Conservation (phyloP, 2,797 vertebrate genomes). For the Anabas testudineus region DNA sequence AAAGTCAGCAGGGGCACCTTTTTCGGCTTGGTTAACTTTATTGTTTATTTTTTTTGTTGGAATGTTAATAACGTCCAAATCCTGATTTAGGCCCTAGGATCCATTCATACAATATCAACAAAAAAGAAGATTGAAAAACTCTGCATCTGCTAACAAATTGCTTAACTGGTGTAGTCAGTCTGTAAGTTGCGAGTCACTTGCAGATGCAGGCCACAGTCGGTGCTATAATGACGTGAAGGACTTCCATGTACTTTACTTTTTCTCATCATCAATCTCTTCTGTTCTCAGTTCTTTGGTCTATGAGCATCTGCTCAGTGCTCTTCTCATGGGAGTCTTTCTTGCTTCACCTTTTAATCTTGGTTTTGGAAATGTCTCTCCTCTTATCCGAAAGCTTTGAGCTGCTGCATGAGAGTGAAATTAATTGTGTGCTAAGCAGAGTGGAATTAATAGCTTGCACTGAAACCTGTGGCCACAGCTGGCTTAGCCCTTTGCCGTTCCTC, state of each 20-base stretch:
- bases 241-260: slow-evolving; percentile 49
- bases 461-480: slow-evolving; percentile 78
- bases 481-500: slow-evolving; percentile 81
- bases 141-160: slow-evolving; percentile 69
- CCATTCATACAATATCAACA: slow-evolving; percentile 79
- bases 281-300: slow-evolving; percentile 58
- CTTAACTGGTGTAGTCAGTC: slow-evolving; percentile 35
- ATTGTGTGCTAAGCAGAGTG: slow-evolving; percentile 85
- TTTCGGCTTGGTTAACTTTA: slow-evolving; percentile 84
- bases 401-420: slow-evolving; percentile 81
- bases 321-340: slow-evolving; percentile 62
- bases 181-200: slow-evolving; percentile 21
- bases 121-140: slow-evolving; percentile 71
- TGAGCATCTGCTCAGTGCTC: slow-evolving; percentile 76
- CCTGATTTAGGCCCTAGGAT: slow-evolving; percentile 76
- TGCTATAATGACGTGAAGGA: slow-evolving; percentile 31
- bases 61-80: slow-evolving; percentile 80
- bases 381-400: slow-evolving; percentile 74
- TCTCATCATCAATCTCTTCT: slow-evolving; percentile 59
- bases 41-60: slow-evolving; percentile 81
- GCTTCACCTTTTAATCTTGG: slow-evolving; percentile 79
- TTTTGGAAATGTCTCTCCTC: slow-evolving; percentile 67
- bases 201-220: slow-evolving; percentile 18
- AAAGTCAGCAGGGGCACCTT: slow-evolving; percentile 85
- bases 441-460: slow-evolving; percentile 86